These are phyloP conservation scores for Stenchaetothrips biformis DNA, from an alignment of 2,888 invertebrate genomes.

Conservation along the genomic window DNA sequence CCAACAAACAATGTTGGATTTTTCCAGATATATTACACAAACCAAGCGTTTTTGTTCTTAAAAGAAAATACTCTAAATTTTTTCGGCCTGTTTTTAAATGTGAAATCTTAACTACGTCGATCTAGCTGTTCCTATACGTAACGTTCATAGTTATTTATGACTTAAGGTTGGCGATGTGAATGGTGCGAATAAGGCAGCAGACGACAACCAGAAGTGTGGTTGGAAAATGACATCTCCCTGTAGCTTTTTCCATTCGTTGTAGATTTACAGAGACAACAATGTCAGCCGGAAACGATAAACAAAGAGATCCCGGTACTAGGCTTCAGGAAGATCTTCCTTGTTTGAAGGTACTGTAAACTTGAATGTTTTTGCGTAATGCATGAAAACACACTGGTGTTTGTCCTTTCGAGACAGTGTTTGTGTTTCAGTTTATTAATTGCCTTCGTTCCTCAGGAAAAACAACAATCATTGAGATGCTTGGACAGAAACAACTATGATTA, in stretches of 20 bases:
- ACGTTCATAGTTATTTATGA: too few relatives aligned
- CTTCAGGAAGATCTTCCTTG: background rate
- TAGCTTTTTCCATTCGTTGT: background rate
- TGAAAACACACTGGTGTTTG: background rate
- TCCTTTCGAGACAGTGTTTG: background rate
- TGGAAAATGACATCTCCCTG: background rate
- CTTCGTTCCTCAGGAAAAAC: slow-evolving; percentile 60
- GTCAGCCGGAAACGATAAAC: background rate
- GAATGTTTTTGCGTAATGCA: background rate
- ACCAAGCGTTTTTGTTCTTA: too few relatives aligned
- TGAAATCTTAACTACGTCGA: too few relatives aligned
- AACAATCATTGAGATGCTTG: slow-evolving; percentile 65
- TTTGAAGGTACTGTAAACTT: background rate
- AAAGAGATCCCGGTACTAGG: background rate
- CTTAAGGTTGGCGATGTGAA: background rate
- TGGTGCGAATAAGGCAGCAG: background rate
- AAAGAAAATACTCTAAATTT: too few relatives aligned
- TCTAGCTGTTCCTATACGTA: too few relatives aligned
- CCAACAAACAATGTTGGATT: too few relatives aligned
- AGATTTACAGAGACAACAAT: background rate
- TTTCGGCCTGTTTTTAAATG: too few relatives aligned
- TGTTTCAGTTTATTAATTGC: background rate
- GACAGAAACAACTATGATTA: slow-evolving; percentile 62
- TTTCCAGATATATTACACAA: too few relatives aligned
- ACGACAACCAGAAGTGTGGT: background rate